These are phyloP conservation scores for Erebia epiphron DNA, from an alignment of 2,888 invertebrate species.

Conservation along the genomic window DNA sequence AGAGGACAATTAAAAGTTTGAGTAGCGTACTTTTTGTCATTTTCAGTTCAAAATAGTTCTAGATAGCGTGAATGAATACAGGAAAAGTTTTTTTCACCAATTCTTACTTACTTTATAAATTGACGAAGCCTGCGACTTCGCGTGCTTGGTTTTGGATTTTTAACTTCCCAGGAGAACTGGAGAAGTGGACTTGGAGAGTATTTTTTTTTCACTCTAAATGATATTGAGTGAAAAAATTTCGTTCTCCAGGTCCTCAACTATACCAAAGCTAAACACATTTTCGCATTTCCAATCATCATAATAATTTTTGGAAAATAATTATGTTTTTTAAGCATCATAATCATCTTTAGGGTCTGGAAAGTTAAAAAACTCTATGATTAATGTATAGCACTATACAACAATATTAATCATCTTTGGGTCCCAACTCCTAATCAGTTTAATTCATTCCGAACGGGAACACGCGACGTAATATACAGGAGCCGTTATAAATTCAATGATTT, in stretches of 20 bases:
- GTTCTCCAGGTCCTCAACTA: no score
- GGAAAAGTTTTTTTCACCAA: background rate
- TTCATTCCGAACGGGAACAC: slow-evolving; percentile 22
- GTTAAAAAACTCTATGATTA: background rate
- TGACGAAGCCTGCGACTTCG: no score
- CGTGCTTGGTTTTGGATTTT: background rate
- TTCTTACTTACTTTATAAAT: no score
- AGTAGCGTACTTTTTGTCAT: slow-evolving; percentile 30
- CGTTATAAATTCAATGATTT: slow-evolving; percentile 38
- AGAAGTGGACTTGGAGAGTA: no score
- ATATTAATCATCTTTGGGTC: slow-evolving; percentile 15
- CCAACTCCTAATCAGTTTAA: slow-evolving; percentile 18
- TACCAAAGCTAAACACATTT: no score
- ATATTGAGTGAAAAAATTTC: no score
- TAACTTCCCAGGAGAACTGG: background rate
- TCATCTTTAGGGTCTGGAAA: background rate
- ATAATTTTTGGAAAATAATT: no score
- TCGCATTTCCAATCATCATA: no score
- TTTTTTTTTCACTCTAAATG: no score
- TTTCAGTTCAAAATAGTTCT: slow-evolving; percentile 18
- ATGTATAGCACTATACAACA: background rate
- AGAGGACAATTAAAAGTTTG: slow-evolving; percentile 45
- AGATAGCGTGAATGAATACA: slow-evolving; percentile 22
- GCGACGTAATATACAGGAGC: slow-evolving; percentile 29
- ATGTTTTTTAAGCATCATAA: no score